These are phyloP conservation scores for Xanthia togata DNA, from an alignment of 2,888 invertebrate species.

Conservation along the genomic window DNA sequence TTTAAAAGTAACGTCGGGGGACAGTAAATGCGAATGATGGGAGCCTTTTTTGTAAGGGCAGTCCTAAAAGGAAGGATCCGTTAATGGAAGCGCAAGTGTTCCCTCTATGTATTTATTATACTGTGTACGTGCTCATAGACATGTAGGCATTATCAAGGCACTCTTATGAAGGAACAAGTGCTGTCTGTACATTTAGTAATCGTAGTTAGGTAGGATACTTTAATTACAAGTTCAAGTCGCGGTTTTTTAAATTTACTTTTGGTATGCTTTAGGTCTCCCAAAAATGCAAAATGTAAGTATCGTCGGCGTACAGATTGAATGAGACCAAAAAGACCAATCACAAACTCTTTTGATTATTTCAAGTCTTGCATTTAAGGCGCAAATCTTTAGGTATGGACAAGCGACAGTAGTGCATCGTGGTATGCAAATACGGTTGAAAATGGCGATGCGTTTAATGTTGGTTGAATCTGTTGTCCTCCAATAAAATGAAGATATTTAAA, in stretches of 20 bases:
- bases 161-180: conserved; percentile 10
- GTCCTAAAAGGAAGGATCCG: conserved; percentile 24
- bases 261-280: neutral
- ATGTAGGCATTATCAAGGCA: conserved; percentile 41
- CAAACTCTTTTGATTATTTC: neutral
- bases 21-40: conserved; percentile 13
- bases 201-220: neutral
- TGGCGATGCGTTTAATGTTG: too few relatives aligned
- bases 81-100: conserved; percentile 28
- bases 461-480: too few relatives aligned
- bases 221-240: neutral
- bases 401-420: too few relatives aligned
- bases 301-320: neutral
- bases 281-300: neutral
- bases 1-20: neutral
- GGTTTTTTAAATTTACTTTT: neutral
- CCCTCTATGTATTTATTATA: conserved; percentile 11
- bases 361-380: neutral
- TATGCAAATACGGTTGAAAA: too few relatives aligned
- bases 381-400: too few relatives aligned
- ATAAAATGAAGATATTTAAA: too few relatives aligned
- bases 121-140: conserved; percentile 40
- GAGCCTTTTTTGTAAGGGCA: conserved; percentile 13
- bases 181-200: neutral
- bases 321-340: neutral